Evolutionary conservation across 1,140 invertebrate genomes (phyloP), one percentile per base, ranked within the genome.

Genomic region (Papilio aristodemus): DNA sequence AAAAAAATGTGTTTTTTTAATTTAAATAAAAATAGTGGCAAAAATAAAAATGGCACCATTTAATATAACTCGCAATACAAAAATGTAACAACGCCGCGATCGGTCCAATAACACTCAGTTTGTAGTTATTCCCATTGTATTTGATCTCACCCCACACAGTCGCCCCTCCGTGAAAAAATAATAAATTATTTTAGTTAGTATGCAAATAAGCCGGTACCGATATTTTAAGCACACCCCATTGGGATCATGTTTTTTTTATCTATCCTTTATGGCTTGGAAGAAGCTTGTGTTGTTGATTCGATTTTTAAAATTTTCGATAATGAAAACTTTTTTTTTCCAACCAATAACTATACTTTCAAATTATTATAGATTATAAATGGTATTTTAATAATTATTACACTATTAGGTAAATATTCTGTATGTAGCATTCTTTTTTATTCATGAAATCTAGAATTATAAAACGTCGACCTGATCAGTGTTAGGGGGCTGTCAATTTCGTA

Each of bases 141-240:
- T 71, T 70, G 77, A 73, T 80, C 74, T 73, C 83, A 87, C 89
- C 87, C 86, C 81, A 90, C 78, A 79, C 71, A 73, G 64, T 74
- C 78, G 77, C 82, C 88, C 88, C 87, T 89, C 79, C 78, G 81
- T 79, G 75, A 85, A 90, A 90, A 90, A 87, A 91, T 91, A 91
- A 91, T 91, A 91, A 89, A 89, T 91, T 91, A 91, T 91, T 91
- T 91, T 91, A 91, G 88, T 91, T 89, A 91, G 87, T 91, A 91
- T 91, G 88, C 88, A 91, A 91, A 91, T 91, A 87, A 87, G 85
- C 77, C 75, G 74, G 80, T 81, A 73, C 84, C 84, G 86, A 90
- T 89, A 89, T 90, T 89, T 89, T 88, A 87, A 85, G 81, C 80
- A 88, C 87, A 90, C 88, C 88, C 88, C 85, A 89, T 84, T 76